Conservation (phyloP, 2,888 invertebrate genomes). For the Ditylenchus weischeri region DNA sequence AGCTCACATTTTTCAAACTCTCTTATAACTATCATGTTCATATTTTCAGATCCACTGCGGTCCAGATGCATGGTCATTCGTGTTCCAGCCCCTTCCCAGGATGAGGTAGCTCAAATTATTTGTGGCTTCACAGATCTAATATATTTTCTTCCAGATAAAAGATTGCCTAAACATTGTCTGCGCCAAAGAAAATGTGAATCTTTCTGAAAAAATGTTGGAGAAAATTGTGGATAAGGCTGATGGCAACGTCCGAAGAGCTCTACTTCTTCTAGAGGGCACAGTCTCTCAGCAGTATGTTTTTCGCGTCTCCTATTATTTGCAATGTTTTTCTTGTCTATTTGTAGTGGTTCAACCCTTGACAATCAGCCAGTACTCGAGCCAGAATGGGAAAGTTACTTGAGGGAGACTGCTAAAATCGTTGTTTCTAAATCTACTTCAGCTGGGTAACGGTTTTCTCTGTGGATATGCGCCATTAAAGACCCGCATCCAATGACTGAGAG, state of each 20-base stretch:
- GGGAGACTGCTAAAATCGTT: conserved; percentile 80
- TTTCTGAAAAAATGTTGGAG: conserved; percentile 37
- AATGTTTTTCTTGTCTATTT: too few relatives aligned
- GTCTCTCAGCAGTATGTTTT: conserved; percentile 27
- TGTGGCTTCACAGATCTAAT: background rate
- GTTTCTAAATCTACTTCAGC: conserved; percentile 81
- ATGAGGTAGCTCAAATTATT: conserved; percentile 67
- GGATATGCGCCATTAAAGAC: too few relatives aligned
- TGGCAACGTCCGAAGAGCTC: conserved; percentile 83
- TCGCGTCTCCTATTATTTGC: background rate
- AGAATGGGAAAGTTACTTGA: conserved; percentile 87
- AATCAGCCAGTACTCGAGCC: conserved; percentile 80
- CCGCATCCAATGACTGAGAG: too few relatives aligned
- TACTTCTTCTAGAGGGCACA: conserved; percentile 78
- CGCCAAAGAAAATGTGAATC: conserved; percentile 36
- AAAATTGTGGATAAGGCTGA: conserved; percentile 75
- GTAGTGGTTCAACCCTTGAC: conserved; percentile 43
- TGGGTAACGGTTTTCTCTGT: conserved; percentile 31
- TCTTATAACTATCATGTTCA: too few relatives aligned
- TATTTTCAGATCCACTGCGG: conserved; percentile 73
- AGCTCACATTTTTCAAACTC: too few relatives aligned
- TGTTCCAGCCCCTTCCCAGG: conserved; percentile 79
- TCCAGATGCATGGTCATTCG: conserved; percentile 89
- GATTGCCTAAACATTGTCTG: conserved; percentile 31
- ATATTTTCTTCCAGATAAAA: conserved; percentile 26